A percentile compares a stretch with the other conserved stretches of the same genome.
phyloP scores from a whole-genome alignment of 1,140 invertebrate species.

The Drosophila ogumai region DNA sequence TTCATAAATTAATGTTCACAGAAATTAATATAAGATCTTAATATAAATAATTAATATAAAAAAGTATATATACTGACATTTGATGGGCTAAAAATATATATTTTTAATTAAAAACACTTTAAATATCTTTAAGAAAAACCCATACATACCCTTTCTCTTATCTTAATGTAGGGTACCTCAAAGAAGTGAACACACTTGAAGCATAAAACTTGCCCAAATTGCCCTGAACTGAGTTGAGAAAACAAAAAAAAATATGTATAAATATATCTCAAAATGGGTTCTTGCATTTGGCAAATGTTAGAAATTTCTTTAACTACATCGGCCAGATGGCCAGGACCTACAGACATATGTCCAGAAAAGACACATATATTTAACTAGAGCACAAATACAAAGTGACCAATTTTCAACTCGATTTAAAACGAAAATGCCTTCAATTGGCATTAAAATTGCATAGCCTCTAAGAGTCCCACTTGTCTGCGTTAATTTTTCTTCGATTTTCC shows the following conservation, averaged over 20 bases:
- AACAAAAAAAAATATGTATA: background rate
- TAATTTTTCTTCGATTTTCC: constrained; percentile 9
- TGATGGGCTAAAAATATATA: too few relatives aligned
- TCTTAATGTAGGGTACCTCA: constrained; percentile 3
- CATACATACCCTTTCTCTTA: background rate
- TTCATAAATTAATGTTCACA: too few relatives aligned
- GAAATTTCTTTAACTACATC: background rate
- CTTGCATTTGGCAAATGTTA: constrained; percentile 1
- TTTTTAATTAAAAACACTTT: too few relatives aligned
- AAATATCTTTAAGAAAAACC: too few relatives aligned
- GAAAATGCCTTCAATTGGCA: constrained; percentile 8
- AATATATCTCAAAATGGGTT: background rate
- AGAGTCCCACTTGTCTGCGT: background rate
- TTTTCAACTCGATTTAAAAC: background rate
- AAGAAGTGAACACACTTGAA: constrained; percentile 27
- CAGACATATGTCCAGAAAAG: constrained; percentile 13
- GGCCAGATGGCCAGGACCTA: background rate
- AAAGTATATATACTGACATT: too few relatives aligned
- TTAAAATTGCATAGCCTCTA: constrained; percentile 1
- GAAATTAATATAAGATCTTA: too few relatives aligned
- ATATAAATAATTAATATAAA: too few relatives aligned
- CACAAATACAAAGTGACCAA: background rate
- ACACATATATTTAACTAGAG: background rate
- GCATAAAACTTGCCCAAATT: constrained; percentile 33
- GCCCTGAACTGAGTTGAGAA: constrained; percentile 6